Conservation (phyloP, 2,888 invertebrate genomes). For the Troilus luridus region DNA sequence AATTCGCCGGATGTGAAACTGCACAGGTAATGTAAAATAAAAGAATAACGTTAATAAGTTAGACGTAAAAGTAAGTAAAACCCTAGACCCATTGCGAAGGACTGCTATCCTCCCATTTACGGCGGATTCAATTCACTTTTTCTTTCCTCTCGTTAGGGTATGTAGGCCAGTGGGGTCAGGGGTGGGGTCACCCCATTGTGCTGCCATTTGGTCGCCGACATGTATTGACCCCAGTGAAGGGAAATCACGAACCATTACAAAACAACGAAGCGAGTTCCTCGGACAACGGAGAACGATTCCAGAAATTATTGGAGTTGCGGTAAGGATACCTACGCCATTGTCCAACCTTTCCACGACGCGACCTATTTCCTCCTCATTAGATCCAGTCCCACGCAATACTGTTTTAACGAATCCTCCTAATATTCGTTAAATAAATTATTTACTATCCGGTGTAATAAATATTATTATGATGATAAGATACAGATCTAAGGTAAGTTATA, state of each 20-base stretch:
- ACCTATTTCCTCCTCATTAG: not conserved
- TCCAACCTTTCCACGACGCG: not conserved
- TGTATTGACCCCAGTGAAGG: slow-evolving; percentile 40
- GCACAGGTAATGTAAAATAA: too few species aligned
- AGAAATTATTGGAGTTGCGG: slow-evolving; percentile 20
- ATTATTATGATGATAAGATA: too few species aligned
- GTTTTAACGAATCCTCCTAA: not conserved
- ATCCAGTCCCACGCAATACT: not conserved
- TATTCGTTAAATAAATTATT: too few species aligned
- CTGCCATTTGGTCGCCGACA: slow-evolving; percentile 29
- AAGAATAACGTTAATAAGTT: too few species aligned
- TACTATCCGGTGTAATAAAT: too few species aligned
- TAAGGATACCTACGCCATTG: not conserved
- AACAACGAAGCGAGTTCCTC: slow-evolving; percentile 24
- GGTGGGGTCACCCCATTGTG: slow-evolving; percentile 42
- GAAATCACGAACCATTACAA: slow-evolving; percentile 43
- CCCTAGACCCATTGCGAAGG: not conserved
- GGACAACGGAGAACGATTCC: slow-evolving; percentile 43
- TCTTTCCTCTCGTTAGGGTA: slow-evolving; percentile 21
- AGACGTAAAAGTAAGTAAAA: too few species aligned
- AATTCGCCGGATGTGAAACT: too few species aligned
- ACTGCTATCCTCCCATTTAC: slow-evolving; percentile 1
- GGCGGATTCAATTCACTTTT: slow-evolving; percentile 16
- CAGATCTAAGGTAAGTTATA: too few species aligned
- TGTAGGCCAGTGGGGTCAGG: slow-evolving; percentile 49